phyloP scores from a whole-genome alignment of 23 tunicate genomes.

The Ascidia mentula region DNA sequence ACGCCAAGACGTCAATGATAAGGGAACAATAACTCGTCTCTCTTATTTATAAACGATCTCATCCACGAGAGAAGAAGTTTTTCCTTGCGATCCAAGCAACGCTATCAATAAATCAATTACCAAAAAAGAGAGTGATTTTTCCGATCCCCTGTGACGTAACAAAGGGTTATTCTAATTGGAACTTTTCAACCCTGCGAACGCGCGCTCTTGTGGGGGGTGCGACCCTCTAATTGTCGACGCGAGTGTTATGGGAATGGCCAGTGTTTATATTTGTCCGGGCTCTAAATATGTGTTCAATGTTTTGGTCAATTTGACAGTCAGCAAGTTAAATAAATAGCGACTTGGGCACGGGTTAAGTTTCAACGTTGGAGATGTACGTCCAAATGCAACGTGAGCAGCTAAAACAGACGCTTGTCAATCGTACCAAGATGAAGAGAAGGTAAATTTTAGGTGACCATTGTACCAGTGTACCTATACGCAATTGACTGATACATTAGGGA shows the following conservation, averaged over 20 bases:
- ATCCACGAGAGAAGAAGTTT: not conserved
- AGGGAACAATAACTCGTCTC: not conserved
- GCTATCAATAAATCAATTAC: not conserved
- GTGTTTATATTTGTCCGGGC: not conserved
- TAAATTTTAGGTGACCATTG: too few relatives aligned
- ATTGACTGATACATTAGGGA: too few relatives aligned
- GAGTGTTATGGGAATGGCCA: not conserved
- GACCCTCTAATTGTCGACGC: not conserved
- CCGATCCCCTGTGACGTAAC: constrained; percentile 4
- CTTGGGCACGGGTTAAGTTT: not conserved
- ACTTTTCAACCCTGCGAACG: not conserved
- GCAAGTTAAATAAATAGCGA: not conserved
- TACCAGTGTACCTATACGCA: too few relatives aligned
- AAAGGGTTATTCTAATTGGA: constrained; percentile 8
- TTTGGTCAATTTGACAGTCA: not conserved
- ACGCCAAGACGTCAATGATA: not conserved
- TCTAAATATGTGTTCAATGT: not conserved
- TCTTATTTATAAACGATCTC: constrained; percentile 6
- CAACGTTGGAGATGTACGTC: constrained; percentile 10
- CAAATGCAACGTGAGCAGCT: not conserved
- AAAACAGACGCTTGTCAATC: too few relatives aligned
- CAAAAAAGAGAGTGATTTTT: constrained; percentile 4
- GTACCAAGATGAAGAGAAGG: too few relatives aligned
- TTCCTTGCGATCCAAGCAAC: not conserved
- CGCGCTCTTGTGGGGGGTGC: constrained; percentile 1